Evolutionary conservation across 2,888 invertebrate genomes (phyloP).

Genomic region (Diplolepis rosae): DNA sequence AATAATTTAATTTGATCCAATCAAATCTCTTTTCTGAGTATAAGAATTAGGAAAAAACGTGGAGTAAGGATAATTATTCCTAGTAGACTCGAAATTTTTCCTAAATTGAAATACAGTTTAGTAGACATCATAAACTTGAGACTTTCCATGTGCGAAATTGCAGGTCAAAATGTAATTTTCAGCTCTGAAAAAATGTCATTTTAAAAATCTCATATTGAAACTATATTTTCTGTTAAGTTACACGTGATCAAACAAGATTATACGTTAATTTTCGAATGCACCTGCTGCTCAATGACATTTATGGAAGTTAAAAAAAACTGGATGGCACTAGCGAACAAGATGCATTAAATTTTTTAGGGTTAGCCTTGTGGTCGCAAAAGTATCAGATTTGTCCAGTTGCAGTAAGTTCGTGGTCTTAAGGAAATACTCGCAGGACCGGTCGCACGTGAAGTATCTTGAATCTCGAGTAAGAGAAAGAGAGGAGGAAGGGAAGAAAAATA

Average conservation of each 20-base stretch:
- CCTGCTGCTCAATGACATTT: not conserved
- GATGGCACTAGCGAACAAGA: not conserved
- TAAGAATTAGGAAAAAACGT: too few relatives aligned
- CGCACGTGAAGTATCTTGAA: not conserved
- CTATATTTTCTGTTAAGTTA: not conserved
- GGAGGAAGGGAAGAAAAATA: not conserved
- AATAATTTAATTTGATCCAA: too few relatives aligned
- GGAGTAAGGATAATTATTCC: too few relatives aligned
- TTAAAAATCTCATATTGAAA: not conserved
- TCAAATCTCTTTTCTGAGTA: too few relatives aligned
- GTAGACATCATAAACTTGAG: too few relatives aligned
- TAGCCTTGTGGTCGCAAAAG: constrained; percentile 22
- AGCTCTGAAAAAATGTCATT: not conserved
- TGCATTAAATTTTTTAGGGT: constrained; percentile 3
- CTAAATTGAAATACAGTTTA: too few relatives aligned
- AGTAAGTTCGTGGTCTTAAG: constrained; percentile 3
- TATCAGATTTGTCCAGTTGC: constrained; percentile 17
- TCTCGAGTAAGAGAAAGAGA: not conserved
- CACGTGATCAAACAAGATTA: constrained; percentile 6
- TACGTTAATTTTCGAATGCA: not conserved
- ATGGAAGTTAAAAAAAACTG: not conserved
- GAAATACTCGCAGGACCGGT: constrained; percentile 17
- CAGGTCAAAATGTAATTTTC: too few relatives aligned
- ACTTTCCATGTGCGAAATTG: too few relatives aligned
- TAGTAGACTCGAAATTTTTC: too few relatives aligned